These are phyloP conservation scores for Drosophila mauritiana DNA, from an alignment of 1,140 invertebrate genomes.

Conservation along the genomic window DNA sequence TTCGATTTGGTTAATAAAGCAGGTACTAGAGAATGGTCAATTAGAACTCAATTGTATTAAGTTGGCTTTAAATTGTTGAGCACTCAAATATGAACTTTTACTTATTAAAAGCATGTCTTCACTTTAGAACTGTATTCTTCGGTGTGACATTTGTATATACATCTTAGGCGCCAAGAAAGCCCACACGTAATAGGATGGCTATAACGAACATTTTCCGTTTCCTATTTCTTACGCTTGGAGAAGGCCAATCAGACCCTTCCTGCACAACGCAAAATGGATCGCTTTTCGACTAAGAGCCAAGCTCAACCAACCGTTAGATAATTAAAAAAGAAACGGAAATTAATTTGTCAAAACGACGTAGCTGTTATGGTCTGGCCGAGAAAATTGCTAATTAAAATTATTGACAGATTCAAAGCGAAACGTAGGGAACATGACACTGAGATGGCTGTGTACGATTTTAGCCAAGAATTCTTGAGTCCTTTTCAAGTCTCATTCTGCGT, in stretches of 20 bases:
- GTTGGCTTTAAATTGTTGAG: no score
- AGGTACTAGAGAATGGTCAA: no score
- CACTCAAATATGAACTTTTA: no score
- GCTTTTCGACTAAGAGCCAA: slow-evolving; percentile 13
- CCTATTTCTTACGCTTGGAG: slow-evolving; percentile 52
- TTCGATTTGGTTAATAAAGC: background rate
- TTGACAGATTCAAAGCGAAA: slow-evolving; percentile 33
- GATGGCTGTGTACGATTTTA: background rate
- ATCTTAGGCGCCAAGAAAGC: background rate
- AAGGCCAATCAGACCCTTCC: slow-evolving; percentile 17
- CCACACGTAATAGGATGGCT: slow-evolving; percentile 20
- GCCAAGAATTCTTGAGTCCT: no score
- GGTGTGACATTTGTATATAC: background rate
- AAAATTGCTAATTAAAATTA: slow-evolving; percentile 59
- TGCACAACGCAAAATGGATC: background rate
- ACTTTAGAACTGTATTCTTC: background rate
- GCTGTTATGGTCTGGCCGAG: slow-evolving; percentile 5
- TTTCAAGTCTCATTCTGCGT: background rate
- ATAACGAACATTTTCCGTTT: slow-evolving; percentile 74
- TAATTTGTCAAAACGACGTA: slow-evolving; percentile 66
- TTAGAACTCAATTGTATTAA: no score
- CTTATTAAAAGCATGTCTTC: no score
- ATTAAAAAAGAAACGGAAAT: slow-evolving; percentile 64
- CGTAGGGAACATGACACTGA: background rate
- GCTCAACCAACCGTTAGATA: slow-evolving; percentile 12